Conservation (phyloP, 2,888 invertebrate genomes). For the Stictocephala bisonia region DNA sequence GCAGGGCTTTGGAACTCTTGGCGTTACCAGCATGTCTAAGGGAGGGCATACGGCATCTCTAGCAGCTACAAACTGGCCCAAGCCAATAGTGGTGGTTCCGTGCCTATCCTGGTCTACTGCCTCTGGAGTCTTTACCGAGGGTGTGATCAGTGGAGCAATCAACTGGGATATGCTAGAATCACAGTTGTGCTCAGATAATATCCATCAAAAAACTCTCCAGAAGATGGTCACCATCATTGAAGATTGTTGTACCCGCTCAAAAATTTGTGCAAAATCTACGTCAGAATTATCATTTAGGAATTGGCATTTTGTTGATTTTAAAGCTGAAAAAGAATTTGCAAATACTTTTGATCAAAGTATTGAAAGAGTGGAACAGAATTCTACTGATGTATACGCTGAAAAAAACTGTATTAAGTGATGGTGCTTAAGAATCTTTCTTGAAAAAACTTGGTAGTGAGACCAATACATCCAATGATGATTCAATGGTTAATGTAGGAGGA, state of each 20-base stretch:
- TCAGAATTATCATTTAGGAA: conserved; percentile 15
- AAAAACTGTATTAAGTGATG: too few species aligned
- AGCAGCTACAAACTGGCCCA: conserved; percentile 95
- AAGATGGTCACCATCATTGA: conserved; percentile 87
- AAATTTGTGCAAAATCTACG: conserved; percentile 40
- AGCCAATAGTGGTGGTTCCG: conserved; percentile 92
- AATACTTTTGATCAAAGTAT: conserved; percentile 71
- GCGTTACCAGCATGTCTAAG: conserved; percentile 96
- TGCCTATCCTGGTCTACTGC: conserved; percentile 99
- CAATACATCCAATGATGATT: too few species aligned
- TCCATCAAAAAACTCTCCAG: conserved; percentile 84
- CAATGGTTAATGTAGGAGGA: conserved; percentile 43
- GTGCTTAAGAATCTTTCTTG: too few species aligned
- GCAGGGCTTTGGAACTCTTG: conserved; percentile 91
- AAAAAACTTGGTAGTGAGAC: too few species aligned
- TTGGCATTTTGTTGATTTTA: conserved; percentile 63
- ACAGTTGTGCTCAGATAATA: conserved; percentile 85
- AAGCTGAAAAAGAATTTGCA: conserved; percentile 80
- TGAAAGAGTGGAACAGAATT: conserved; percentile 54
- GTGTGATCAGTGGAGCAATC: conserved; percentile 94
- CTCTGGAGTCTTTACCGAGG: conserved; percentile 94
- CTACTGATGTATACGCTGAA: neutral
- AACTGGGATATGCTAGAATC: conserved; percentile 92
- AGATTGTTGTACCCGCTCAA: conserved; percentile 66
- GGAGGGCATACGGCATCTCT: conserved; percentile 99